phyloP scores from a whole-genome alignment of 2,797 vertebrate genomes.

The Chelonia mydas region DNA sequence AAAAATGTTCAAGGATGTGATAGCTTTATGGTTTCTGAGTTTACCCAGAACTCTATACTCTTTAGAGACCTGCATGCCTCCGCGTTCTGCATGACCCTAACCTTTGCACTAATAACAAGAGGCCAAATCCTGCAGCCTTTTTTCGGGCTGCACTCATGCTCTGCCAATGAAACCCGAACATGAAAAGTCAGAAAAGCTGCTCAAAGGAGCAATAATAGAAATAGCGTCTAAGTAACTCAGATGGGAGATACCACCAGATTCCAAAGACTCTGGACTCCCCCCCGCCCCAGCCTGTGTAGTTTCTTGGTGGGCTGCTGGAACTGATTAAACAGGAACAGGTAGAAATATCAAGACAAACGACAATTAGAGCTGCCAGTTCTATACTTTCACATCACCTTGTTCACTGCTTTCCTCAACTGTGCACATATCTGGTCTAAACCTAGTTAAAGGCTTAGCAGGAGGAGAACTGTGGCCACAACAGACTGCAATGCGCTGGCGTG shows the following conservation, averaged over 20 bases:
- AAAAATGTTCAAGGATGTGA: background rate
- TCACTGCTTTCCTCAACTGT: fast-evolving
- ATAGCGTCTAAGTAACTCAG: background rate
- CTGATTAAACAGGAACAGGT: background rate
- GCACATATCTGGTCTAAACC: background rate
- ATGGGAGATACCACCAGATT: background rate
- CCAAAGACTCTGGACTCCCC: background rate
- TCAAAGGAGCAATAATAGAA: background rate
- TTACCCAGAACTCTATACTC: background rate
- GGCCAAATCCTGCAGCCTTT: background rate
- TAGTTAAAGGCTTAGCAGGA: fast-evolving
- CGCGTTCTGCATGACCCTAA: background rate
- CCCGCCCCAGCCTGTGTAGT: fast-evolving
- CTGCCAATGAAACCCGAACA: background rate
- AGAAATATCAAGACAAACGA: background rate
- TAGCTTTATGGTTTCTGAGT: background rate
- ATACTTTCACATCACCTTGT: background rate
- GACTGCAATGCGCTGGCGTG: background rate
- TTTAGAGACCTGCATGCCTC: background rate
- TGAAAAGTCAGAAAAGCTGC: background rate
- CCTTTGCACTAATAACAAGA: background rate
- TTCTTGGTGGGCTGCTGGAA: background rate
- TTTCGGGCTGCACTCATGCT: background rate
- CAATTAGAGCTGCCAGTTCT: background rate
- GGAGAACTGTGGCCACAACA: background rate